A percentile compares a stretch with the other conserved stretches of the same genome.
These are phyloP conservation scores for Lypha dubia DNA, from an alignment of 2,888 invertebrate genomes.

Conservation along the genomic window DNA sequence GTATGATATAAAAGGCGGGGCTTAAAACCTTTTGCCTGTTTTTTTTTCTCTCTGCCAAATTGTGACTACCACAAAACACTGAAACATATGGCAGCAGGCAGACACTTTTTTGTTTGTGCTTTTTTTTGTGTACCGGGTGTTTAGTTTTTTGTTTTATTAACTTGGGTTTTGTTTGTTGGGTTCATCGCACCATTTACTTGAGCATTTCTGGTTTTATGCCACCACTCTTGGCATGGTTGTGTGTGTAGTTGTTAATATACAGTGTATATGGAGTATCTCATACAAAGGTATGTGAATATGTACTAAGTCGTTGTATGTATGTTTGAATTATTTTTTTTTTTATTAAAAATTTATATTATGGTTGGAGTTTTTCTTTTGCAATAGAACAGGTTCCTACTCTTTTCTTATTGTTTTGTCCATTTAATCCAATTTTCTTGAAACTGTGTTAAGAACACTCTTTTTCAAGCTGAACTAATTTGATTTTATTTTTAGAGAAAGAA, in stretches of 20 bases:
- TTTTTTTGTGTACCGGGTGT: slow-evolving; percentile 8
- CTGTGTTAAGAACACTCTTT: slow-evolving; percentile 33
- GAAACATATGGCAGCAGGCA: slow-evolving; percentile 28
- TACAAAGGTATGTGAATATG: not conserved
- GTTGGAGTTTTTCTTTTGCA: slow-evolving; percentile 59
- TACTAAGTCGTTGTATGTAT: not conserved
- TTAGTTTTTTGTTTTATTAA: slow-evolving; percentile 51
- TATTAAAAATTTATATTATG: slow-evolving; percentile 64
- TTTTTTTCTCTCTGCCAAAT: slow-evolving; percentile 36
- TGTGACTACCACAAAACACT: slow-evolving; percentile 4
- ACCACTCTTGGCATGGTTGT: slow-evolving; percentile 8
- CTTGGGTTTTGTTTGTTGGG: slow-evolving; percentile 61
- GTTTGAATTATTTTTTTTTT: slow-evolving; percentile 28
- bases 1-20: slow-evolving; percentile 76
- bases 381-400: slow-evolving; percentile 56
- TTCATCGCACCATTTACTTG: slow-evolving; percentile 73
- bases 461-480: slow-evolving; percentile 58
- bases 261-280: not conserved
- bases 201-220: slow-evolving; percentile 59
- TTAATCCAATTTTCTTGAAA: slow-evolving; percentile 65
- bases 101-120: not conserved
- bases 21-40: slow-evolving; percentile 59
- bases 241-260: not conserved
- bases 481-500: slow-evolving; percentile 11
- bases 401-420: slow-evolving; percentile 47